Base-by-base conservation (phyloP, 92 coral and sea anemone species). In the Palythoa heliodiscus region DNA sequence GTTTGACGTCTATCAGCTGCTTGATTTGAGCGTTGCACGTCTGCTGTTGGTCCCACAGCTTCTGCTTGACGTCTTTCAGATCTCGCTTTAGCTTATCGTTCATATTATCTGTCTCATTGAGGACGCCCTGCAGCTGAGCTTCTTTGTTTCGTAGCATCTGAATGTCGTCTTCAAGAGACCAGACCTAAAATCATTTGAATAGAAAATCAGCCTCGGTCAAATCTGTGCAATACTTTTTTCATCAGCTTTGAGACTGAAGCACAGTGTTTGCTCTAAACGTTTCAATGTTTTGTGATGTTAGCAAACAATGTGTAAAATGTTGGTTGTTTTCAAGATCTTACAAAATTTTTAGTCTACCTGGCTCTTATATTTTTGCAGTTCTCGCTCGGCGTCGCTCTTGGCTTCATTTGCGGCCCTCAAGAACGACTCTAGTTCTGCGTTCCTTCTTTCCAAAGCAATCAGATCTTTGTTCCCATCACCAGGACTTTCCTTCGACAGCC, bases 81-180 rank as follows among this genome's bases (percentile, higher is more conserved):
- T 94, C 95, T 55, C 89, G 87, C 54, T 94, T 94, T 61, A 94
- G 88, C 24, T 87, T 94, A 77, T 94, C 98, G 74, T 94, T 94
- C 86, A 94, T 83, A 81, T 88, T 92, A 77, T 90, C 91, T 19
- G 94, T 91, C 52, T 94, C 98, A 7, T 55, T 85, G 11, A 92
- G 87, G 52, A 92, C 73, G 23, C 86, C 91, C 40, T 90, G 89
- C 13, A 91, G 82, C 47, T 94, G 98, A 6, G 91, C 92, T 22
- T 86, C 89, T 77, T 90, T 94, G 16, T 85, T 81, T 61, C 91
- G 86, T 4, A 76, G 70, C 76, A 92, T 86, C 43, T 94, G 91
- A 29, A 86, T 37, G 63, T 94, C 98, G 83, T 94, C 95, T 72
- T 94, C 92, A 72, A 94, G 54, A 61, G 89, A 78, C 95, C 92